Percentiles rank a stretch among this genome's conserved stretches.
Evolutionary conservation across 2,113 vertebrate species (phyloP).

Genomic region (Notarius quadriscutis): DNA sequence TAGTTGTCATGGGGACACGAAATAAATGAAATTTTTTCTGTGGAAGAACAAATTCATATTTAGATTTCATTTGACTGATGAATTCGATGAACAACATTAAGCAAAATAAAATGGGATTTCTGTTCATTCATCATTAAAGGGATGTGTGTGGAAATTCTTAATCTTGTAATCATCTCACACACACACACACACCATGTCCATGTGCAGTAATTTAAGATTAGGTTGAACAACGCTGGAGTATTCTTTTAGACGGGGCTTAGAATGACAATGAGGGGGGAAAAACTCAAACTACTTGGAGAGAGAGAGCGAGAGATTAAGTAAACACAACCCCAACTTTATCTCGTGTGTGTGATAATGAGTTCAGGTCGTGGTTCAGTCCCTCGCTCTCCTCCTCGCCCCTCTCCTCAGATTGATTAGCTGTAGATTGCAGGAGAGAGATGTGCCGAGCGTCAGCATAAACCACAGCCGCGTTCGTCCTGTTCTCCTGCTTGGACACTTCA

Average conservation of each 20-base stretch:
- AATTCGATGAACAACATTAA: too few relatives aligned
- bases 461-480: slow-evolving; percentile 70
- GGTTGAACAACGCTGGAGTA: not conserved
- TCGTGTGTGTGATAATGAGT: slow-evolving; percentile 45
- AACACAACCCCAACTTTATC: slow-evolving; percentile 42
- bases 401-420: slow-evolving; percentile 80
- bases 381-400: slow-evolving; percentile 63
- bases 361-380: slow-evolving; percentile 40
- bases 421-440: slow-evolving; percentile 77
- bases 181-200: not conserved
- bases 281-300: not conserved
- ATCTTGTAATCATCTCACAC: not conserved
- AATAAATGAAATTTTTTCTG: too few relatives aligned
- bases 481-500: slow-evolving; percentile 66
- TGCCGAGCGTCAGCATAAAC: slow-evolving; percentile 80
- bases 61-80: too few relatives aligned
- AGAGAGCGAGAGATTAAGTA: slow-evolving; percentile 2
- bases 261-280: not conserved
- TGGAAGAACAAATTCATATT: too few relatives aligned
- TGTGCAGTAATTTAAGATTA: not conserved
- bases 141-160: not conserved
- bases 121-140: not conserved
- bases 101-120: too few relatives aligned
- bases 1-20: too few relatives aligned
- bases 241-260: not conserved